Evolutionary conservation across 1,140 invertebrate species (phyloP).

Genomic region (Matsumurasca onukii): DNA sequence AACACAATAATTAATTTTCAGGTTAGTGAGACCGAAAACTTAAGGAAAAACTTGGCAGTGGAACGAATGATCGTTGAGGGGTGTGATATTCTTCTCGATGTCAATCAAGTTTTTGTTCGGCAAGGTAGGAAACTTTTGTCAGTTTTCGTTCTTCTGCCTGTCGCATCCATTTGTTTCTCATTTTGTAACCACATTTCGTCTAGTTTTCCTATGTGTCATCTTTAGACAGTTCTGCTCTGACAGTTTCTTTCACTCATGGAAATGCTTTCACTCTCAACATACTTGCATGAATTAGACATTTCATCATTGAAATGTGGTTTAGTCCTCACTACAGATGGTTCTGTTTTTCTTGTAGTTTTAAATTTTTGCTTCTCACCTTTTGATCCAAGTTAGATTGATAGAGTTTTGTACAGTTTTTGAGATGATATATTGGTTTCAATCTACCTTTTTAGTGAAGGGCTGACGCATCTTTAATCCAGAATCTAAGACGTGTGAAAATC

Average conservation of each 20-base stretch:
- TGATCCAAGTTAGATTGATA: too few species aligned
- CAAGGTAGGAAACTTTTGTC: slow-evolving; percentile 66
- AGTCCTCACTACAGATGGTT: too few species aligned
- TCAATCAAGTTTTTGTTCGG: slow-evolving; percentile 89
- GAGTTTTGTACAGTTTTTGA: too few species aligned
- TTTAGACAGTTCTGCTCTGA: not conserved
- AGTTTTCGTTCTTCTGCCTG: not conserved
- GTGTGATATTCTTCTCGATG: slow-evolving; percentile 91
- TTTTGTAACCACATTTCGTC: not conserved
- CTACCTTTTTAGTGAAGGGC: too few species aligned
- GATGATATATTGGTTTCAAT: too few species aligned
- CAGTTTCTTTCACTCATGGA: not conserved
- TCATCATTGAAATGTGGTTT: too few species aligned
- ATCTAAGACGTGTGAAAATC: too few species aligned
- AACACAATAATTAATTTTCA: too few species aligned
- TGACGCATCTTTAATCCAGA: too few species aligned
- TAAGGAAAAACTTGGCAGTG: slow-evolving; percentile 89
- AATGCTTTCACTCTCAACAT: not conserved
- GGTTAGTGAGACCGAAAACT: slow-evolving; percentile 94
- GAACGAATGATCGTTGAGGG: slow-evolving; percentile 95
- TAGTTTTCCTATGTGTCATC: not conserved
- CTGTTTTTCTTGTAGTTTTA: too few species aligned
- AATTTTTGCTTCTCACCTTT: too few species aligned
- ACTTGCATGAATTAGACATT: not conserved
- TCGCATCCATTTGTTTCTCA: not conserved